These are phyloP conservation scores for Hydrozoanthus gracilis DNA, from an alignment of 92 coral and sea anemone genomes.

Conservation along the genomic window DNA sequence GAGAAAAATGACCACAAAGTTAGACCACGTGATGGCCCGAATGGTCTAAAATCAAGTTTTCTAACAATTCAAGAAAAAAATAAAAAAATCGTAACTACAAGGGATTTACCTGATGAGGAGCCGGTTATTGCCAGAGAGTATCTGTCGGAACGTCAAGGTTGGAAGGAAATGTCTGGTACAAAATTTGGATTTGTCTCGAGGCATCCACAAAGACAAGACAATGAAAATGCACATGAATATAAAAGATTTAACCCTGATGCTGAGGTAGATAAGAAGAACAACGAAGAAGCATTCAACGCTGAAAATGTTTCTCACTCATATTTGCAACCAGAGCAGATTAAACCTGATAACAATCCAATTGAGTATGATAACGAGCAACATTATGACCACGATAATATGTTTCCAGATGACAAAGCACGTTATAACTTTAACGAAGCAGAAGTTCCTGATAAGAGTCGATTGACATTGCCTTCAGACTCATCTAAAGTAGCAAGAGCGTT, in stretches of 20 bases:
- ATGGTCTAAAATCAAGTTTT: background rate
- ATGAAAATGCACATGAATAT: background rate
- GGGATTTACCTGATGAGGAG: background rate
- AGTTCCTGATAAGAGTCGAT: background rate
- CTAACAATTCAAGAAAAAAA: background rate
- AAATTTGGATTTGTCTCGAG: background rate
- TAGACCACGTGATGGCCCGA: background rate
- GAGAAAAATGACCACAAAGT: background rate
- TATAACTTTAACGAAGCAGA: background rate
- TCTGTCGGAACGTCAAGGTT: background rate
- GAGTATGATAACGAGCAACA: background rate
- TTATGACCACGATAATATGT: background rate
- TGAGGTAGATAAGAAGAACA: background rate
- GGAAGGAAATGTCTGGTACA: background rate
- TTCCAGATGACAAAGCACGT: background rate
- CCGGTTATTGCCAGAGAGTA: background rate
- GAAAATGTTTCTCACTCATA: background rate
- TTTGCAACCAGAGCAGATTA: background rate
- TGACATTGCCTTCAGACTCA: background rate
- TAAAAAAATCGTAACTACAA: background rate
- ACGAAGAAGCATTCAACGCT: background rate
- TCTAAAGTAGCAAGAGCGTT: background rate
- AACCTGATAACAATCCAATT: background rate
- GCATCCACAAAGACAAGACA: background rate
- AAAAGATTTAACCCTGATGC: background rate